Conservation (phyloP, 2,113 vertebrate genomes). For the Burhinus oedicnemus region DNA sequence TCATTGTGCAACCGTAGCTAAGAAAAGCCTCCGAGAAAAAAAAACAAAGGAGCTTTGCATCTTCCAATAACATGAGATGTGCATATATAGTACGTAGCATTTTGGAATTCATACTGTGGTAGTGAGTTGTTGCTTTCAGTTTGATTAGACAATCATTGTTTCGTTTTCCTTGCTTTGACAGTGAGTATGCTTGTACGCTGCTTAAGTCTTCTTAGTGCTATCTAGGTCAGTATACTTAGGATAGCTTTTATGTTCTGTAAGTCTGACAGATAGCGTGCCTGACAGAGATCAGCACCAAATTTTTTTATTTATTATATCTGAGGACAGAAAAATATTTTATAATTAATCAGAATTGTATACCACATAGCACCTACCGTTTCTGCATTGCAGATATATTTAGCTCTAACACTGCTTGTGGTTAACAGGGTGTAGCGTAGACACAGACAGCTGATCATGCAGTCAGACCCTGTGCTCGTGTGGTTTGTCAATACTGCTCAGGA, state of each 20-base stretch:
- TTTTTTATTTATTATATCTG: conserved; percentile 54
- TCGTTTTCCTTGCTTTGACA: conserved; percentile 66
- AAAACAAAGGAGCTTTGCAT: conserved; percentile 63
- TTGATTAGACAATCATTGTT: conserved; percentile 69
- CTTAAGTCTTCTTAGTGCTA: conserved; percentile 75
- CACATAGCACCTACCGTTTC: conserved; percentile 73
- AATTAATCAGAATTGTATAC: conserved; percentile 56
- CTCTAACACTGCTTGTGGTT: conserved; percentile 80
- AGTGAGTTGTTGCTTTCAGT: conserved; percentile 63
- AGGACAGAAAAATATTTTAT: conserved; percentile 67
- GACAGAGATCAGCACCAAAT: conserved; percentile 48
- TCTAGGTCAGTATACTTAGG: conserved; percentile 80
- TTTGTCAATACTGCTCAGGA: conserved; percentile 76
- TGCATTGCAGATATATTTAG: conserved; percentile 82
- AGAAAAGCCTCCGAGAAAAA: conserved; percentile 71
- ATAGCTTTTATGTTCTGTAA: conserved; percentile 61
- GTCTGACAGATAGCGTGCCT: conserved; percentile 35
- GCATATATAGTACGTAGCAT: conserved; percentile 48
- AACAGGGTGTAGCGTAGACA: conserved; percentile 78
- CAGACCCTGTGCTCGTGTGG: conserved; percentile 67
- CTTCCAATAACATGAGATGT: conserved; percentile 60
- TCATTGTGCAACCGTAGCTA: conserved; percentile 72
- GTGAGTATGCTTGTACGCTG: conserved; percentile 45
- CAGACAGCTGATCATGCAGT: conserved; percentile 80
- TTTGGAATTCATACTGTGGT: conserved; percentile 55